phyloP scores from a whole-genome alignment of 2,113 vertebrate species.

The Hemibagrus wyckioides region DNA sequence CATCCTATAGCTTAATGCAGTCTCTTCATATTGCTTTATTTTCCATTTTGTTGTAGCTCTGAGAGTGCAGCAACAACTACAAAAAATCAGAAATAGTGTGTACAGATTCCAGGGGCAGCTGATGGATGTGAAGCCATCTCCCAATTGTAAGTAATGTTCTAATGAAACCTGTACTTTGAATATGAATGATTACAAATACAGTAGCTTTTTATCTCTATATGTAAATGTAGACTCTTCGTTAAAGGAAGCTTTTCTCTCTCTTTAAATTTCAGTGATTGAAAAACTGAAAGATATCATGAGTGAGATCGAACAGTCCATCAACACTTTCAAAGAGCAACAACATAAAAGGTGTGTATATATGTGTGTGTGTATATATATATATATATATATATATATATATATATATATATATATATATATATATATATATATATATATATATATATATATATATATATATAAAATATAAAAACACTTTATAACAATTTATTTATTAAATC shows the following conservation, averaged over 20 bases:
- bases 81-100: conserved; percentile 80
- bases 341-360: conserved; percentile 82
- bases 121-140: conserved; percentile 80
- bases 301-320: conserved; percentile 85
- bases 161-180: background rate
- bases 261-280: conserved; percentile 78
- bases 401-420: too few relatives aligned
- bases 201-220: background rate
- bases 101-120: conserved; percentile 82
- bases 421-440: too few relatives aligned
- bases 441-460: too few relatives aligned
- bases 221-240: background rate
- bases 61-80: conserved; percentile 78
- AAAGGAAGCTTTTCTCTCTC: conserved; percentile 30
- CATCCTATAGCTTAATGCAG: background rate
- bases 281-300: conserved; percentile 87
- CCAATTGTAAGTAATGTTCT: conserved; percentile 76
- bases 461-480: conserved; percentile 43
- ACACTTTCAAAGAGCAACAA: conserved; percentile 83
- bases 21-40: background rate
- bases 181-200: background rate
- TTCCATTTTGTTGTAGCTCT: background rate
- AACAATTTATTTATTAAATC: too few relatives aligned
- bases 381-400: too few relatives aligned
- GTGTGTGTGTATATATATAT: too few relatives aligned